A percentile compares a stretch with the other conserved stretches of the same genome.
These are phyloP conservation scores for Catostomus latipinnis DNA, from an alignment of 2,797 vertebrate species.

Conservation along the genomic window DNA sequence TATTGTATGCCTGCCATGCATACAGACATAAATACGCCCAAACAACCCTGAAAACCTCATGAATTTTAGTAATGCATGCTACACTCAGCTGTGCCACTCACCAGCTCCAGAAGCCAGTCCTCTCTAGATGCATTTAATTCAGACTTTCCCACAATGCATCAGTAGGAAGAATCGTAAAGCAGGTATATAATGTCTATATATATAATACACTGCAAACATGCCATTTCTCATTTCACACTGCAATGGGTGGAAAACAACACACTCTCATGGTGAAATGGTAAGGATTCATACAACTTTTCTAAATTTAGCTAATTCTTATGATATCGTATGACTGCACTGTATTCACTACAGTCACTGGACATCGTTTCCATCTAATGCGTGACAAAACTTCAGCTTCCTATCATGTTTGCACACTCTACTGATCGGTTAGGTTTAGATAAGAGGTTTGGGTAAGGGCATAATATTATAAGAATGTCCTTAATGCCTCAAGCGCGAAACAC, in stretches of 20 bases:
- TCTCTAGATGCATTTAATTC: conserved; percentile 31
- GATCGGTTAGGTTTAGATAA: no score
- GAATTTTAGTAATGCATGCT: conserved; percentile 29
- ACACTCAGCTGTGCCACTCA: conserved; percentile 1
- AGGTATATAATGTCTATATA: conserved; percentile 14
- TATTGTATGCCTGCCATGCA: conserved; percentile 31
- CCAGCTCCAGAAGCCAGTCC: conserved; percentile 7
- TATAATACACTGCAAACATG: neutral
- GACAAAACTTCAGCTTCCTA: no score
- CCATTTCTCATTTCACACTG: conserved; percentile 37
- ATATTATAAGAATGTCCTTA: no score
- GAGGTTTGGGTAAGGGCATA: no score
- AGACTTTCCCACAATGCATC: conserved; percentile 22
- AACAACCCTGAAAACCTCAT: conserved; percentile 45
- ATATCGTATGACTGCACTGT: no score
- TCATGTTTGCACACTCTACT: no score
- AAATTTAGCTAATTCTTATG: no score
- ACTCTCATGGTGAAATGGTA: no score
- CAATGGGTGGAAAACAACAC: neutral
- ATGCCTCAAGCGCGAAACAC: no score
- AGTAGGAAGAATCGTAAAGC: conserved; percentile 10
- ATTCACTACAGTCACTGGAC: no score
- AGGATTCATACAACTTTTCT: no score
- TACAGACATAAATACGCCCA: conserved; percentile 33
- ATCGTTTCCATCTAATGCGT: no score